Conservation (phyloP, 2,888 invertebrate genomes). For the Ormyrus pomaceus region DNA sequence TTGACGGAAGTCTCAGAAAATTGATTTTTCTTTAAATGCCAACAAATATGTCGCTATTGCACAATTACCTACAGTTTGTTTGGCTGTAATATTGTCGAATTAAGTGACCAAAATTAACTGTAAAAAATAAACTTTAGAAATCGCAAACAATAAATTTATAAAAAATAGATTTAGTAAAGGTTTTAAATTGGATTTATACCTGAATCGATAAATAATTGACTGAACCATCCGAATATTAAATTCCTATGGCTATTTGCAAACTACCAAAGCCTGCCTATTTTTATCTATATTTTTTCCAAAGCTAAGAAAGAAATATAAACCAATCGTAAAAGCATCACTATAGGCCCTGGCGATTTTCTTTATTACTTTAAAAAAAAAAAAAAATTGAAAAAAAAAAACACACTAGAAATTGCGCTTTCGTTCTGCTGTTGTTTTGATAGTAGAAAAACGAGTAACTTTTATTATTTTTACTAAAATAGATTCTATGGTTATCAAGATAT, state of each 20-base stretch:
- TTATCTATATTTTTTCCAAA: constrained; percentile 42
- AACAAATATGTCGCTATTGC: no score
- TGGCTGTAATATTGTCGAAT: no score
- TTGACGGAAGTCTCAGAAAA: no score
- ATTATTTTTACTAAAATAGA: background rate
- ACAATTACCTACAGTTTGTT: no score
- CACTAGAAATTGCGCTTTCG: constrained; percentile 21
- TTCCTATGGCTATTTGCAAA: constrained; percentile 42
- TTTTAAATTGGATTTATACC: no score
- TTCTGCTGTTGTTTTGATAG: constrained; percentile 20
- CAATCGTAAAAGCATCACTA: constrained; percentile 39
- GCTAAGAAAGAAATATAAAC: constrained; percentile 40
- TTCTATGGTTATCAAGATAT: background rate
- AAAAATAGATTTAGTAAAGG: no score
- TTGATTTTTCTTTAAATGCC: no score
- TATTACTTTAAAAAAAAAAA: constrained; percentile 12
- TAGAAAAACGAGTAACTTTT: constrained; percentile 19
- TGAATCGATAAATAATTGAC: constrained; percentile 23
- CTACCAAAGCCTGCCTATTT: constrained; percentile 21
- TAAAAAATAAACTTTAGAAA: background rate
- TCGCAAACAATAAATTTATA: background rate
- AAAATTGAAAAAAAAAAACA: constrained; percentile 28
- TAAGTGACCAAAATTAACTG: background rate
- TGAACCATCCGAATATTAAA: constrained; percentile 8
- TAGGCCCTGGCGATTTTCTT: constrained; percentile 11